phyloP scores from a whole-genome alignment of 37 sponge, comb jelly and placozoan species.

The Corticium candelabrum region DNA sequence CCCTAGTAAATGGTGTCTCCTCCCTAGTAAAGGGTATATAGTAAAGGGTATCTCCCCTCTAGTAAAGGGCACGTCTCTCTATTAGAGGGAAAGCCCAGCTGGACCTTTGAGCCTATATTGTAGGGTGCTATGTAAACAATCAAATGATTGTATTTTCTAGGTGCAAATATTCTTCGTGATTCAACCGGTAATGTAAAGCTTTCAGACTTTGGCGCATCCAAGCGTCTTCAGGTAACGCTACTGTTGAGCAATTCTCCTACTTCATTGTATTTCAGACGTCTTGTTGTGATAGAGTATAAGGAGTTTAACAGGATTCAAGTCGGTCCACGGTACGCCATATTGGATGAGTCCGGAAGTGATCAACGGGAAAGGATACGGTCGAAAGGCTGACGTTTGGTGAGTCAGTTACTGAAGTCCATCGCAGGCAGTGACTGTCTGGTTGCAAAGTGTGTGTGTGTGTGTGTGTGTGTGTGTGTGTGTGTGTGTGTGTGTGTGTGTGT shows the following conservation, averaged over 20 bases:
- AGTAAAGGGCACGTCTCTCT: not conserved
- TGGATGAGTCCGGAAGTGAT: conserved; percentile 95
- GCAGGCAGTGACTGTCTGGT: too few species aligned
- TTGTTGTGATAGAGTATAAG: not conserved
- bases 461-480: too few species aligned
- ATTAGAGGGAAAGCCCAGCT: not conserved
- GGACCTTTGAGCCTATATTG: not conserved
- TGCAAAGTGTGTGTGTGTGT: too few species aligned
- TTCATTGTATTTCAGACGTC: not conserved
- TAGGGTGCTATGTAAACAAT: not conserved
- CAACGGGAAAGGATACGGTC: conserved; percentile 16
- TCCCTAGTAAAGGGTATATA: too few species aligned
- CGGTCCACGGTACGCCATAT: conserved; percentile 95
- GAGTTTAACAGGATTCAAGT: conserved; percentile 43
- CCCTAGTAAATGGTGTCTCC: too few species aligned
- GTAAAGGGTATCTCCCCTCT: not conserved
- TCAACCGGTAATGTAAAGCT: conserved; percentile 81
- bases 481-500: too few species aligned
- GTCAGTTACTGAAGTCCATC: not conserved
- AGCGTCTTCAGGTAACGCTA: conserved; percentile 70
- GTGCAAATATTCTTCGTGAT: conserved; percentile 86
- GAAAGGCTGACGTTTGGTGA: conserved; percentile 25
- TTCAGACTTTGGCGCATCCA: conserved; percentile 96
- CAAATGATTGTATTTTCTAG: too few species aligned
- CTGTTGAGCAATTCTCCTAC: too few species aligned